A percentile compares a stretch with the other conserved stretches of the same genome.
Evolutionary conservation across 2,888 invertebrate species (phyloP).

Genomic region (Lithophane leautieri): DNA sequence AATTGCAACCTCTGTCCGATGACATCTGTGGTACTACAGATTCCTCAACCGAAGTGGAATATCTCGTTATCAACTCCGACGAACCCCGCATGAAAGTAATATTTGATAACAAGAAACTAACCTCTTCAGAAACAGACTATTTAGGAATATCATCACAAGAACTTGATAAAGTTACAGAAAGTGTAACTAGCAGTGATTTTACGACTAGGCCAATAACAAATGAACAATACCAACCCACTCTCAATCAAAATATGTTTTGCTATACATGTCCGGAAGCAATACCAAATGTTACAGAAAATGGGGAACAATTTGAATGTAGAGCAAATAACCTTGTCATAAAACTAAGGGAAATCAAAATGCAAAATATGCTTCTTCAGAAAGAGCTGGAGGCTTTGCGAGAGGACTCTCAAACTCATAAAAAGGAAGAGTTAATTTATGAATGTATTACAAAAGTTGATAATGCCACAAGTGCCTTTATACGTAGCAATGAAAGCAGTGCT

Average conservation of each 20-base stretch:
- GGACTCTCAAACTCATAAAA: conserved; percentile 67
- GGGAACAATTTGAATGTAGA: conserved; percentile 75
- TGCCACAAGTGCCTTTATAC: conserved; percentile 71
- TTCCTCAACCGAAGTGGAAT: conserved; percentile 79
- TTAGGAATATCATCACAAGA: conserved; percentile 63
- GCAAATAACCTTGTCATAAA: conserved; percentile 81
- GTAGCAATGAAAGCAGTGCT: conserved; percentile 70
- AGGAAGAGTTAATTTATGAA: conserved; percentile 61
- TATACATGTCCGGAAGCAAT: conserved; percentile 69
- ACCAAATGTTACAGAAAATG: conserved; percentile 20
- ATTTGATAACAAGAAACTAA: conserved; percentile 68
- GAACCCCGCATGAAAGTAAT: conserved; percentile 72
- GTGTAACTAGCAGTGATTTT: conserved; percentile 58
- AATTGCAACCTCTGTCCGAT: conserved; percentile 73
- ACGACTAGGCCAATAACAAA: conserved; percentile 21
- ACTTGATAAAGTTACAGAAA: conserved; percentile 58
- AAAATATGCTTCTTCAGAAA: conserved; percentile 79
- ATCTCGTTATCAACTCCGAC: conserved; percentile 73
- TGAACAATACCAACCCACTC: conserved; percentile 27
- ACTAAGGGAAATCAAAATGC: conserved; percentile 83
- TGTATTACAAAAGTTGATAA: conserved; percentile 71
- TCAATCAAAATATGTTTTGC: conserved; percentile 65
- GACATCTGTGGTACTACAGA: conserved; percentile 72
- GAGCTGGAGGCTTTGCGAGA: conserved; percentile 77
- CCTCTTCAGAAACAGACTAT: conserved; percentile 70